A percentile compares a stretch with the other conserved stretches of the same genome.
Conservation (phyloP, 2,797 vertebrate species). For the Hipposideros larvatus region DNA sequence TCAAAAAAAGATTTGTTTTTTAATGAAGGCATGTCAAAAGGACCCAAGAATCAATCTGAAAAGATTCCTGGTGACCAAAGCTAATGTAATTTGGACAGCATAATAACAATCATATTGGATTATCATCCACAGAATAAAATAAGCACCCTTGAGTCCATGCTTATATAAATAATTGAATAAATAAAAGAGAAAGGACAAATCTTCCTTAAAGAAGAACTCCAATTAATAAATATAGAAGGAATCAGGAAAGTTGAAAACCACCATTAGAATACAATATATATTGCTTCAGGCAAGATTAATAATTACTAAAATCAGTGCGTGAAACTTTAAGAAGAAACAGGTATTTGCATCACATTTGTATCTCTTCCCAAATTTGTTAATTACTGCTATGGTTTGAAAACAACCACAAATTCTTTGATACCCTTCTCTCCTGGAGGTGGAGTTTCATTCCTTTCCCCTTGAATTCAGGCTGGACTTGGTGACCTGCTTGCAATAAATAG, state of each 20-base stretch:
- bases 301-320: not conserved
- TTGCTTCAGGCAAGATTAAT: not conserved
- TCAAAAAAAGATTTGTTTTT: not conserved
- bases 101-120: not conserved
- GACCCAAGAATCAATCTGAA: not conserved
- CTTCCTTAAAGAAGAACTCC: not conserved
- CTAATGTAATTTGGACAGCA: not conserved
- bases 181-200: not conserved
- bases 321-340: not conserved
- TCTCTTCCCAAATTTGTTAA: not conserved
- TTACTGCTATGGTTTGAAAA: not conserved
- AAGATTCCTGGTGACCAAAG: not conserved
- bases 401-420: not conserved
- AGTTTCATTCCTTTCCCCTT: not conserved
- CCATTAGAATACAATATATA: not conserved
- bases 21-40: not conserved
- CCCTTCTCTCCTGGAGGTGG: not conserved
- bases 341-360: not conserved
- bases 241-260: not conserved
- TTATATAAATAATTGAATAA: not conserved
- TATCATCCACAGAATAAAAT: conserved; percentile 21
- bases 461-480: not conserved
- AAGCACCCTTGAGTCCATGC: not conserved
- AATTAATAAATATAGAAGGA: not conserved
- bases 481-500: not conserved